Evolutionary conservation across 2,888 invertebrate species (phyloP), one percentile per base, ranked within the genome.

Genomic region (Tortrix viridana): DNA sequence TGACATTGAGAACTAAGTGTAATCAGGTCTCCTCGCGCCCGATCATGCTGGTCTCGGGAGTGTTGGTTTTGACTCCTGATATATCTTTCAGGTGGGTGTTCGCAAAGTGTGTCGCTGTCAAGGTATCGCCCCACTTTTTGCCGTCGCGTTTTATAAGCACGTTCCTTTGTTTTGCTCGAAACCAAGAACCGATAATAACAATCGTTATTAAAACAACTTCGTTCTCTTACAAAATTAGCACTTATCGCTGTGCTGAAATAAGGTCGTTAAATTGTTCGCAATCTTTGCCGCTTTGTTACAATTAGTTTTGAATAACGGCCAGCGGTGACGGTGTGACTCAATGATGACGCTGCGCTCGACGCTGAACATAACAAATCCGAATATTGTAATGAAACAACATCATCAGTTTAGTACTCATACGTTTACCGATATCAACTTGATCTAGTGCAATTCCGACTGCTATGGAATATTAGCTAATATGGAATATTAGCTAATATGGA

Each of bases 31-130:
- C 70, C 69, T 76, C 79, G 76, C 68, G 74, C 60, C 63, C 68
- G 70, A 83, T 68, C 71, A 90, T 91, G 91, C 84, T 85, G 75
- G 88, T 91, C 88, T 90, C 91, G 78, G 89, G 91, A 84, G 87
- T 88, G 79, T 84, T 90, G 77, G 86, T 91, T 78, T 81, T 91
- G 76, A 85, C 90, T 67, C 80, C 88, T 68, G 90, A 91, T 75
- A 82, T 91, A 77, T 79, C 86, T 69, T 84, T 85, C 81, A 90
- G 91, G 91, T 91, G 85, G 81, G 90, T 89, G 80, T 82, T 79
- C 73, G 54, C 12, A 18, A 58, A 55, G 26, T 52, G 53, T 54
- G 54, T 66, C 63, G 63, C 49, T 54, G 63, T 67, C 63, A 65
- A 60, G 62, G 62, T 58, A 46, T 37, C 43, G 46, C 18, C 57